Evolutionary conservation across 2,113 vertebrate species (phyloP).

Genomic region (Aegotheles bennettii): DNA sequence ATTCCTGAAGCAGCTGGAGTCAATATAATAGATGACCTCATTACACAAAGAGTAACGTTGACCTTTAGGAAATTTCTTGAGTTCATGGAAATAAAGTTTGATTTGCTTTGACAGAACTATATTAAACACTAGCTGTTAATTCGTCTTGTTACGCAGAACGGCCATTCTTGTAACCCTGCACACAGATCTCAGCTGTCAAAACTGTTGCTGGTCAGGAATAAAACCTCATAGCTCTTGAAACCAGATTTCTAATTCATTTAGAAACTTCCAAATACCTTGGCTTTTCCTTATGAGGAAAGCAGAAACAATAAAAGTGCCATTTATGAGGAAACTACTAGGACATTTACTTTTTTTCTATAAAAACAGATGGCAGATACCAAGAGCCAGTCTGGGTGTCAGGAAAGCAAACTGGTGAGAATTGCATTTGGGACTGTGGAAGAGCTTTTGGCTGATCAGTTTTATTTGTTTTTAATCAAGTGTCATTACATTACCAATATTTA

Average conservation of each 20-base stretch:
- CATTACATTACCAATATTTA: not conserved
- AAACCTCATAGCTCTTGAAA: not conserved
- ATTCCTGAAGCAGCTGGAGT: not conserved
- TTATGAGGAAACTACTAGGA: not conserved
- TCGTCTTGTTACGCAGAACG: not conserved
- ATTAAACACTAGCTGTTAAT: not conserved
- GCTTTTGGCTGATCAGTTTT: not conserved
- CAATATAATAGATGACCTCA: not conserved
- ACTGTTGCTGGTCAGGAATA: not conserved
- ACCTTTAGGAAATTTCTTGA: not conserved
- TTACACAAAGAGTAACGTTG: not conserved
- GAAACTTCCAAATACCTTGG: not conserved
- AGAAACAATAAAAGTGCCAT: not conserved
- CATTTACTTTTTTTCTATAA: not conserved
- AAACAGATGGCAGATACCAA: slow-evolving; percentile 1
- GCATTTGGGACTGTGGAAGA: not conserved
- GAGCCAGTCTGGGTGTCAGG: not conserved
- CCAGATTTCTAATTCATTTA: not conserved
- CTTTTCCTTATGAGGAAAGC: not conserved
- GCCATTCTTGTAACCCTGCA: not conserved
- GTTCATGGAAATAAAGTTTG: not conserved
- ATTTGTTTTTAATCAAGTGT: slow-evolving; percentile 22
- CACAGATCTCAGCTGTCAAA: not conserved
- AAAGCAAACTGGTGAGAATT: not conserved
- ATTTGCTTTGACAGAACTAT: not conserved